Percentiles rank a stretch among this genome's conserved stretches.
phyloP scores from a whole-genome alignment of 2,888 invertebrate genomes.

The Drosophila ustulata region DNA sequence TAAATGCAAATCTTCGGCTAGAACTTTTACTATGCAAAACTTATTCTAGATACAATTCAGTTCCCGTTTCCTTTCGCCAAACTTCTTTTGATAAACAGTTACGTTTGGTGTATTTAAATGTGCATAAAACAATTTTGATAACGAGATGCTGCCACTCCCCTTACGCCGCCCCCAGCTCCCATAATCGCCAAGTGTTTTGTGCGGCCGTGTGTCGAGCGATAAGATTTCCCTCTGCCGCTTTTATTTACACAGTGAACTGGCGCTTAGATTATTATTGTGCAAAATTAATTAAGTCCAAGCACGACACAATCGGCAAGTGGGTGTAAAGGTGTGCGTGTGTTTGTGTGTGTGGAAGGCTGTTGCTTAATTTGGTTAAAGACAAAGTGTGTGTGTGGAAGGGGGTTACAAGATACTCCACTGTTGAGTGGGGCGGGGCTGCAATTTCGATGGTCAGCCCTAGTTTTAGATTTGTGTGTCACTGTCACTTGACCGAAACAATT shows the following conservation, averaged over 20 bases:
- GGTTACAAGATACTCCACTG: slow-evolving; percentile 12
- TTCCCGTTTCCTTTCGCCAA: not conserved
- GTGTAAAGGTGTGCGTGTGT: slow-evolving; percentile 11
- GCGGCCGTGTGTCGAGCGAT: slow-evolving; percentile 35
- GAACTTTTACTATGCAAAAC: not conserved
- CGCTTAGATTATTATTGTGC: slow-evolving; percentile 67
- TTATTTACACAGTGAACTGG: slow-evolving; percentile 59
- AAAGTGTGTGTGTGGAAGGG: not conserved
- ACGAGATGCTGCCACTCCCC: slow-evolving; percentile 24
- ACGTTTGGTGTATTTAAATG: slow-evolving; percentile 24
- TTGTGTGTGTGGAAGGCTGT: slow-evolving; percentile 33
- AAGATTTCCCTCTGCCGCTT: slow-evolving; percentile 46
- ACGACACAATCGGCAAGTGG: slow-evolving; percentile 52
- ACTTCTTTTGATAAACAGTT: not conserved
- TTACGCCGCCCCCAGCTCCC: not conserved
- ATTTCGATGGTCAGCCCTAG: slow-evolving; percentile 34
- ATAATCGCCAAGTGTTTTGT: not conserved
- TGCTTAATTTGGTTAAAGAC: slow-evolving; percentile 54
- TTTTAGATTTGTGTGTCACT: slow-evolving; percentile 55
- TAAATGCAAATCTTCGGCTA: not conserved
- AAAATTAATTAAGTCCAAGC: slow-evolving; percentile 70
- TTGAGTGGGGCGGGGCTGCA: slow-evolving; percentile 59
- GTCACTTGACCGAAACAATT: slow-evolving; percentile 59
- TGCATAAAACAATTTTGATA: slow-evolving; percentile 27
- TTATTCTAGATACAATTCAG: not conserved